Conservation (phyloP, 2,113 vertebrate species). For the Heterotis niloticus region DNA sequence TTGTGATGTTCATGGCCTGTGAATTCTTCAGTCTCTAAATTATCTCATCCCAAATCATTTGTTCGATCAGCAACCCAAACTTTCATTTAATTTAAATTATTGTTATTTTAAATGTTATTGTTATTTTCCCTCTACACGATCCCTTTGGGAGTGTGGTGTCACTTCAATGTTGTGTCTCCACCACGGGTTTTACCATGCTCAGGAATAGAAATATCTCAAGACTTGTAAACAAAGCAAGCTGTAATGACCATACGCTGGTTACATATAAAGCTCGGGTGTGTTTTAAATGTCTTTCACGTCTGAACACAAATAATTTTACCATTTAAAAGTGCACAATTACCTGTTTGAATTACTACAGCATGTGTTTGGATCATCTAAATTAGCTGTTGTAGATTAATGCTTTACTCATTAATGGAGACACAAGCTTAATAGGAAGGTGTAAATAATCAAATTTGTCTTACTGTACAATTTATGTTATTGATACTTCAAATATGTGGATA, state of each 20-base stretch:
- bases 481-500: too few relatives aligned
- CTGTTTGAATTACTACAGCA: too few relatives aligned
- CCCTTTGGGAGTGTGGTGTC: neutral
- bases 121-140: neutral
- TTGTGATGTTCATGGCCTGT: neutral
- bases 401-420: too few relatives aligned
- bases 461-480: too few relatives aligned
- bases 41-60: slow-evolving; percentile 7
- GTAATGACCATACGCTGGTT: neutral
- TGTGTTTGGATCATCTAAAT: too few relatives aligned
- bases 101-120: slow-evolving; percentile 13
- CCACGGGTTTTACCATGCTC: neutral
- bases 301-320: too few relatives aligned
- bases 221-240: neutral
- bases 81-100: slow-evolving; percentile 7
- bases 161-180: neutral
- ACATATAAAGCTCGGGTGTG: neutral
- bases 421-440: too few relatives aligned
- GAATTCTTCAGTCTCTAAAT: neutral
- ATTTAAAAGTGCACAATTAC: too few relatives aligned
- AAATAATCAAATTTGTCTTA: too few relatives aligned
- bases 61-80: neutral
- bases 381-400: too few relatives aligned
- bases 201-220: neutral
- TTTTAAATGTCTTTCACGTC: neutral